Evolutionary conservation across 2,113 vertebrate genomes (phyloP), one percentile per base, ranked within the genome.

Genomic region (Rhodinocichla rosea): DNA sequence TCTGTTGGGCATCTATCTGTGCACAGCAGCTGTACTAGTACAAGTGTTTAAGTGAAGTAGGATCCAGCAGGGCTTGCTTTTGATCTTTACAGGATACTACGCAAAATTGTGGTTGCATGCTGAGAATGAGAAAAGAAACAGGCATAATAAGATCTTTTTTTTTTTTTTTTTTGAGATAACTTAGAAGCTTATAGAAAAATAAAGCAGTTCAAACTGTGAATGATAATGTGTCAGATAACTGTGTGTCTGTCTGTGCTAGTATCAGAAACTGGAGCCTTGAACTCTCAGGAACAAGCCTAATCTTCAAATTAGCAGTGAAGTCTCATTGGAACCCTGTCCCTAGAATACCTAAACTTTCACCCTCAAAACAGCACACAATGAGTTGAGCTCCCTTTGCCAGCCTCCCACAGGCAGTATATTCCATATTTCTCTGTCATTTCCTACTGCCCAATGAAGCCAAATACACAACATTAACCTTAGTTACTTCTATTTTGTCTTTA

Each of bases 221-320:
- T 24, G 12, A 21, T 33, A 1, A 6, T 0, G 0, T 19, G 8
- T 20, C 44, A 37, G 37, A 15, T 49, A 63, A 9, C 8, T 40
- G 13, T 24, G 18, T 21, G 7, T 37, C 17, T 11, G 11, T 26
- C 37, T 65, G 4, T 28, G 15, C 2, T 1, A 24, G 23, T 14
- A 56, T 16, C 20, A 65, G 26, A 80, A 87, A 42, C 5, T 10
- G 1, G 16, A 74, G 12, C 32, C 63, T 26, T 27, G 6, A 74
- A 65, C 33, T 39, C 13, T 52, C 6, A 32, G 47, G 20, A 83
- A 1, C 12, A 78, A 55, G 12, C 12, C 14, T 45, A 7, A 24
- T 18, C 2, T 35, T 50, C 6, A 9, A 19, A 39, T 20, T 40
- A 80, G 11, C 17, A 79, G 17, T 32, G 15, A 49, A 74, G 23